phyloP scores from a whole-genome alignment of 2,888 invertebrate species.

The Panorpa germanica region DNA sequence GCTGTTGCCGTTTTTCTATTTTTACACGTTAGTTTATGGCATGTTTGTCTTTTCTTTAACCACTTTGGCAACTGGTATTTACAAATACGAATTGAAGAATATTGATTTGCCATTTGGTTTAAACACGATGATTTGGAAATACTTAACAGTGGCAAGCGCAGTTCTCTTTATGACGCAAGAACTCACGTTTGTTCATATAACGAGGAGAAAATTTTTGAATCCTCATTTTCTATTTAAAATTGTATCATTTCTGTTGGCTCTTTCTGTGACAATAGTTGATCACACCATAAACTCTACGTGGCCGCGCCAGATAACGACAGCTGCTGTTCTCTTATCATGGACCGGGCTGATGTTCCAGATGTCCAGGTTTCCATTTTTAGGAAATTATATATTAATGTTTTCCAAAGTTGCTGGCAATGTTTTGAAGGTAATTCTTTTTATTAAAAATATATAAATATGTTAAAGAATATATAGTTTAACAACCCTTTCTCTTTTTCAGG shows the following conservation, averaged over 20 bases:
- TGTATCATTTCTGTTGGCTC: too few species aligned
- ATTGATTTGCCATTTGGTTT: slow-evolving; percentile 19
- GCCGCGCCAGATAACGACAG: slow-evolving; percentile 30
- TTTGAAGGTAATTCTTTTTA: slow-evolving; percentile 24
- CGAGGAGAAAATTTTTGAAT: too few species aligned
- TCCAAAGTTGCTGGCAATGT: slow-evolving; percentile 36
- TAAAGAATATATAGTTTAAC: neutral
- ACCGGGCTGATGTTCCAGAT: slow-evolving; percentile 34
- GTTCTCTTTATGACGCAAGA: slow-evolving; percentile 4
- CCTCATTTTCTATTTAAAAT: too few species aligned
- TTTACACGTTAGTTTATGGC: slow-evolving; percentile 28
- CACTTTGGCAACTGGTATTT: slow-evolving; percentile 20
- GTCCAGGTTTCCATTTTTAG: slow-evolving; percentile 34
- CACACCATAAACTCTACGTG: slow-evolving; percentile 19
- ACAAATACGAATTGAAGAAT: too few species aligned
- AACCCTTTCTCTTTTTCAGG: slow-evolving; percentile 22
- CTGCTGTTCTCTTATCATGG: slow-evolving; percentile 33
- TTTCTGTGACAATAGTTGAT: slow-evolving; percentile 16
- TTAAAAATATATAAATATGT: neutral
- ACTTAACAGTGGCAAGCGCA: slow-evolving; percentile 15
- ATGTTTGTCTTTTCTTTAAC: slow-evolving; percentile 30
- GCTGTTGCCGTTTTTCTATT: slow-evolving; percentile 30
- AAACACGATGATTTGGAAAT: slow-evolving; percentile 22
- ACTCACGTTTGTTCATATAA: too few species aligned
- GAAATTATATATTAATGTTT: slow-evolving; percentile 39